Percentiles rank a stretch among this genome's conserved stretches.
Evolutionary conservation across 2,113 vertebrate species (phyloP).

Genomic region (Ochotona princeps): DNA sequence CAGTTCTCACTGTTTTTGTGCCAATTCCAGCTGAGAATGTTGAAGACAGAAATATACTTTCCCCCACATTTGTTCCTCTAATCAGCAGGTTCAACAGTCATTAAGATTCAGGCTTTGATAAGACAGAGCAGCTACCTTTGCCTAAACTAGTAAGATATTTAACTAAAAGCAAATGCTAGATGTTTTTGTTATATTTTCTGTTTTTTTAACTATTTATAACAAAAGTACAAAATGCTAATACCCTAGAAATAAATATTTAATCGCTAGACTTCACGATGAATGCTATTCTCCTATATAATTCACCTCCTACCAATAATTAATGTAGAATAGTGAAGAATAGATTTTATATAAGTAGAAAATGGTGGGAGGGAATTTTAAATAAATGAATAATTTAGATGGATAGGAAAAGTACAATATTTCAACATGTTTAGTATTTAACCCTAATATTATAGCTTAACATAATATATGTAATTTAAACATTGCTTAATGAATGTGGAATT

Average conservation of each 20-base stretch:
- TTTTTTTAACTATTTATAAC: not conserved
- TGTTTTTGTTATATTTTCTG: not conserved
- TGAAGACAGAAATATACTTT: not conserved
- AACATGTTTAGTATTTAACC: not conserved
- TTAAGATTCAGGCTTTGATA: not conserved
- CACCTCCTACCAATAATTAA: not conserved
- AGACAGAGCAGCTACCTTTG: not conserved
- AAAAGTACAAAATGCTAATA: conserved; percentile 26
- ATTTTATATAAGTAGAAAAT: conserved; percentile 34
- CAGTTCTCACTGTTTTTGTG: not conserved
- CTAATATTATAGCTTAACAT: not conserved
- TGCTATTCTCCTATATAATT: not conserved
- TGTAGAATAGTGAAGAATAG: not conserved
- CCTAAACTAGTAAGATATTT: conserved; percentile 10
- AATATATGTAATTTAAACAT: not conserved
- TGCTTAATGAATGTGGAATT: conserved; percentile 17
- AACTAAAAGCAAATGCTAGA: not conserved
- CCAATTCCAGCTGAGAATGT: not conserved
- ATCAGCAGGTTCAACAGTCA: not conserved
- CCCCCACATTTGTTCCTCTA: not conserved
- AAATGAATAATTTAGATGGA: not conserved
- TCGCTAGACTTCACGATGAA: not conserved
- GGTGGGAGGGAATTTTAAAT: not conserved
- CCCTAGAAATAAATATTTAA: not conserved
- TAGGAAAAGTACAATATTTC: not conserved